These are phyloP conservation scores for Leptinotarsa lineolata DNA, from an alignment of 1,140 invertebrate species.

Conservation along the genomic window DNA sequence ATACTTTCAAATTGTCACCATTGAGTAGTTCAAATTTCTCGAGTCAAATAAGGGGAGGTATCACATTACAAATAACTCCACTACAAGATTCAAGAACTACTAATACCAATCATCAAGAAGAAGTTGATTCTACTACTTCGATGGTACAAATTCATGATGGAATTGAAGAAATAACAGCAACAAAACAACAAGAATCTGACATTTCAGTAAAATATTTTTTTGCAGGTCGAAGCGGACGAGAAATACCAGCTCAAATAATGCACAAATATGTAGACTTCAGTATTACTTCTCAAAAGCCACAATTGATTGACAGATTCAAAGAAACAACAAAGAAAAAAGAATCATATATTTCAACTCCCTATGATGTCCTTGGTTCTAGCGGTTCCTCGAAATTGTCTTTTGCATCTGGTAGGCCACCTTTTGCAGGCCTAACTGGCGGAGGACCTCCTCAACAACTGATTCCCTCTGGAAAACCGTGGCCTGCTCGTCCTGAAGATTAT, in stretches of 20 bases:
- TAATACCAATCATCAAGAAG: too few relatives aligned
- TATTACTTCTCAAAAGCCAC: not conserved
- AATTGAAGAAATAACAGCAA: not conserved
- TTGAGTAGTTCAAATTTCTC: too few relatives aligned
- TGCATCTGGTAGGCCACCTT: conserved; percentile 16
- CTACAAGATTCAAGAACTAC: too few relatives aligned
- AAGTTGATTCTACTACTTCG: too few relatives aligned
- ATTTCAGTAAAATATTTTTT: not conserved
- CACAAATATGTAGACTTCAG: not conserved
- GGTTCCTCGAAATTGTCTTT: not conserved
- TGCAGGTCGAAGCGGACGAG: not conserved
- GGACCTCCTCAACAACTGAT: not conserved
- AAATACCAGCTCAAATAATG: not conserved
- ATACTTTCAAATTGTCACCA: too few relatives aligned
- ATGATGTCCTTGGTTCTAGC: too few relatives aligned
- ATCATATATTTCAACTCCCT: too few relatives aligned
- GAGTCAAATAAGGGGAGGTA: too few relatives aligned
- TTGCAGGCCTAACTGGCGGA: conserved; percentile 20
- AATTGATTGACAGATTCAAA: not conserved
- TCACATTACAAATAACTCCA: too few relatives aligned
- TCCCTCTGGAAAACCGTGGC: conserved; percentile 27
- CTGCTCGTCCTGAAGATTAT: conserved; percentile 25
- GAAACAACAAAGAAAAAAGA: not conserved
- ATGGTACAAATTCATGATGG: not conserved
- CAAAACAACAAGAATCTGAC: not conserved